These are phyloP conservation scores for Macrotis lagotis DNA, from an alignment of 2,113 vertebrate species.

Conservation along the genomic window DNA sequence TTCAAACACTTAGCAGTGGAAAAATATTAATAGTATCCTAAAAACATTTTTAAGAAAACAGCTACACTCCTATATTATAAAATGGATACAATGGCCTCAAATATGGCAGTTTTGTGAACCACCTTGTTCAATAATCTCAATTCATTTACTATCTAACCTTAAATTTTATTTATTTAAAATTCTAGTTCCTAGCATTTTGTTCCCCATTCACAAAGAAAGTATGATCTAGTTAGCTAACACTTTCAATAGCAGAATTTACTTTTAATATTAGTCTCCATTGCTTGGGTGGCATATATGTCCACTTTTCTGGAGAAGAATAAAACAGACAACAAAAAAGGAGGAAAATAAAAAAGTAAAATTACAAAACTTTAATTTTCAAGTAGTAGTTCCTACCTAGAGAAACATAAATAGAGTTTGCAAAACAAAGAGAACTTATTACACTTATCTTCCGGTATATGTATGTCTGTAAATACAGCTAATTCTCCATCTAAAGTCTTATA, in stretches of 20 bases:
- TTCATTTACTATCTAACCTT: neutral
- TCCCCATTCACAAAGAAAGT: neutral
- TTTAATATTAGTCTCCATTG: neutral
- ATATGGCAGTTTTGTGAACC: neutral
- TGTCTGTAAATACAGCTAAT: no score
- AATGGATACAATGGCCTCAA: neutral
- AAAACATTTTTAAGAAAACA: no score
- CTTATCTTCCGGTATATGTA: no score
- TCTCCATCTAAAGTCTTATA: no score
- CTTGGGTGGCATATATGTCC: neutral
- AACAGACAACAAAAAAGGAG: neutral
- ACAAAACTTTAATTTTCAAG: no score
- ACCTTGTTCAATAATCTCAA: neutral
- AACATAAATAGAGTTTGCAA: no score
- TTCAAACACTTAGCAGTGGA: neutral
- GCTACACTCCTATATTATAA: no score
- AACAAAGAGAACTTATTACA: no score
- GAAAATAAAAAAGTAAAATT: neutral
- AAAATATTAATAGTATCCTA: neutral
- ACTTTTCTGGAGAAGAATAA: neutral
- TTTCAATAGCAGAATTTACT: neutral
- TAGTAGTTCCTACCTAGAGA: no score
- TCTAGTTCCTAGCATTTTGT: neutral
- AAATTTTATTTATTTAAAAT: constrained; percentile 1
- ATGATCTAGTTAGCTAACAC: neutral